Evolutionary conservation across 2,888 invertebrate species (phyloP), one percentile per base, ranked within the genome.

Genomic region (Marasmarcha lunaedactyla): DNA sequence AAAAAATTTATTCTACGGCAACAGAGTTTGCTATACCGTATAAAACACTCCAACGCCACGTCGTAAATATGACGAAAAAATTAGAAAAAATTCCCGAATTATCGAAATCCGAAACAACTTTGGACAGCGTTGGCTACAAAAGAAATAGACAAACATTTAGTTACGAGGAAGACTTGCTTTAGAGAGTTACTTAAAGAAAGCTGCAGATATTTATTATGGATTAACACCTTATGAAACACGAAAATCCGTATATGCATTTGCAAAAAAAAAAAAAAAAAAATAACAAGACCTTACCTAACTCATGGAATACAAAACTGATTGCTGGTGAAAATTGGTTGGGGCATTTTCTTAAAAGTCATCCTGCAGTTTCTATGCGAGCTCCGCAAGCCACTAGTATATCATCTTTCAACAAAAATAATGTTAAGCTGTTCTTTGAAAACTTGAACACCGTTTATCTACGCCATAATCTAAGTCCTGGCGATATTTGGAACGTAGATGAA

Each of bases 311-410:
- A 39, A 49, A 48, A 42, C 3, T 13, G 20, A 20, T 4, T 1
- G 39, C 39, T 0, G 43, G 46, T 36, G 37, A 41, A 41, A 48
- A 50, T 33, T 50, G 48, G 49, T 43, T 51, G 40, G 39, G 40
- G 26, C 35, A 36, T 37, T 48, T 49, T 47, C 42, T 50, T 39
- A 50, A 53, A 45, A 42, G 46, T 40, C 45, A 55, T 43, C 46
- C 48, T 1, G 35, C 41, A 6, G 15, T 44, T 27, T 45, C 44
- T 2, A 20, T 47, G 13, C 40, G 43, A 26, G 33, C 38, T 9
- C 39, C 46, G 33, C 36, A 47, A 42, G 47, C 43, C 4, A 46
- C 44, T 3, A 42, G 46, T 33, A 34, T 47, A 7, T 39, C 42
- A 5, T 42, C 40, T 27, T 47, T 47, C 14, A 48, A 45, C 27